Conservation (phyloP, 2,797 vertebrate species). For the Melanotaenia trifasciata region DNA sequence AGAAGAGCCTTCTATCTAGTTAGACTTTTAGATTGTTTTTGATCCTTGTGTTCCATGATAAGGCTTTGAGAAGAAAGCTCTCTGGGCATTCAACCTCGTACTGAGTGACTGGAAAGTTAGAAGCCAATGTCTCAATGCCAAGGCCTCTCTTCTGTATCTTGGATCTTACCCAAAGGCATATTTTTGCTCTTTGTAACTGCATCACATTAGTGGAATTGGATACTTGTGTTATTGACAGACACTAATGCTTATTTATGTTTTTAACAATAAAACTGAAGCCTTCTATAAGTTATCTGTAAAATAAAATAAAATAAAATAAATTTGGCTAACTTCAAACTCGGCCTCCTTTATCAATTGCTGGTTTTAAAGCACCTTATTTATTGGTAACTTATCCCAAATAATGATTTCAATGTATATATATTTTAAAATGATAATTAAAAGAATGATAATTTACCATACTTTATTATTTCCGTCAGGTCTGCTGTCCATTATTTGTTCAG, state of each 20-base stretch:
- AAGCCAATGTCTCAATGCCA: conserved; percentile 3
- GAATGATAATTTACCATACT: not conserved
- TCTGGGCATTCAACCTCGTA: conserved; percentile 22
- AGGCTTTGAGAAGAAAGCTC: conserved; percentile 7
- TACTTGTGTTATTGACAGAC: not conserved
- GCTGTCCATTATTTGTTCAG: not conserved
- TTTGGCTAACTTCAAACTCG: not conserved
- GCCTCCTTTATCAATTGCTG: not conserved
- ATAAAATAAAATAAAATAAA: not conserved
- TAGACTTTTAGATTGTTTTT: not conserved
- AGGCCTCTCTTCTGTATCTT: conserved; percentile 8
- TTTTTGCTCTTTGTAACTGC: not conserved
- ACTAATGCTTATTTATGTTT: not conserved
- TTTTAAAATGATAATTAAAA: not conserved
- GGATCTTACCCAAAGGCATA: not conserved
- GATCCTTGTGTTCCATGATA: not conserved
- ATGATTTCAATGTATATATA: not conserved
- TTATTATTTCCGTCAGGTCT: not conserved
- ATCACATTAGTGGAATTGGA: not conserved
- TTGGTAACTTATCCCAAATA: not conserved
- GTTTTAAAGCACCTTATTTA: not conserved
- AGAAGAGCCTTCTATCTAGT: not conserved
- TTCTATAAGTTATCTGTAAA: too few relatives aligned
- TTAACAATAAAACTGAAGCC: not conserved
- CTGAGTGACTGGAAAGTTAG: conserved; percentile 19